phyloP scores from a whole-genome alignment of 2,888 invertebrate genomes.

The Pollenia labialis region DNA sequence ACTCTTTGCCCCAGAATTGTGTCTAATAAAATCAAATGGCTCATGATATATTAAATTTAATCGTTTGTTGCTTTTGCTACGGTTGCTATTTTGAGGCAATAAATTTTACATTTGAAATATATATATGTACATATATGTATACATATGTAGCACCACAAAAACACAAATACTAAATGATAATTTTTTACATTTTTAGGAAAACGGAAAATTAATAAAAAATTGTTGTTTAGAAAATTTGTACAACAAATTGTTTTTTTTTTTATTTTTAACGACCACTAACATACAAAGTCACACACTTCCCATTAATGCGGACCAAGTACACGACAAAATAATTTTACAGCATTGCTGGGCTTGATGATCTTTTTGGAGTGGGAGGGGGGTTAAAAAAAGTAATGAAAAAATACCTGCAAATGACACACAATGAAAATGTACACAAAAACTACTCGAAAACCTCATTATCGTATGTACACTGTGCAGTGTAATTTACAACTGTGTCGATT shows the following conservation, averaged over 20 bases:
- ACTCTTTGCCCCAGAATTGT: not conserved
- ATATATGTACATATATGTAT: no score
- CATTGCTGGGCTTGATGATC: not conserved
- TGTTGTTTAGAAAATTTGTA: not conserved
- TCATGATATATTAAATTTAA: constrained; percentile 45
- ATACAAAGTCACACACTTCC: not conserved
- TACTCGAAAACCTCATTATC: not conserved
- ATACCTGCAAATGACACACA: constrained; percentile 7
- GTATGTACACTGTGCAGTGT: not conserved
- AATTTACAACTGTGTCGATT: no score
- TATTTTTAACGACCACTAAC: not conserved
- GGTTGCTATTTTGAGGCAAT: constrained; percentile 22
- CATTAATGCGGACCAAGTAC: not conserved
- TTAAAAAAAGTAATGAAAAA: constrained; percentile 32
- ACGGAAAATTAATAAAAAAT: not conserved
- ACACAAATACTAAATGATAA: no score
- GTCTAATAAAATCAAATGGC: constrained; percentile 44
- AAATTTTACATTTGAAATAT: constrained; percentile 40
- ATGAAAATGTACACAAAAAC: not conserved
- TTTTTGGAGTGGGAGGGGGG: constrained; percentile 3
- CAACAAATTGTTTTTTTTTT: not conserved
- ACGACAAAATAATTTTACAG: not conserved
- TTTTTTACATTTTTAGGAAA: not conserved
- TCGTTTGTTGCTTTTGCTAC: constrained; percentile 6
- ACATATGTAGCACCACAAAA: no score